phyloP scores from a whole-genome alignment of 2,797 vertebrate genomes.

The Tenualosa thibaudeaui region DNA sequence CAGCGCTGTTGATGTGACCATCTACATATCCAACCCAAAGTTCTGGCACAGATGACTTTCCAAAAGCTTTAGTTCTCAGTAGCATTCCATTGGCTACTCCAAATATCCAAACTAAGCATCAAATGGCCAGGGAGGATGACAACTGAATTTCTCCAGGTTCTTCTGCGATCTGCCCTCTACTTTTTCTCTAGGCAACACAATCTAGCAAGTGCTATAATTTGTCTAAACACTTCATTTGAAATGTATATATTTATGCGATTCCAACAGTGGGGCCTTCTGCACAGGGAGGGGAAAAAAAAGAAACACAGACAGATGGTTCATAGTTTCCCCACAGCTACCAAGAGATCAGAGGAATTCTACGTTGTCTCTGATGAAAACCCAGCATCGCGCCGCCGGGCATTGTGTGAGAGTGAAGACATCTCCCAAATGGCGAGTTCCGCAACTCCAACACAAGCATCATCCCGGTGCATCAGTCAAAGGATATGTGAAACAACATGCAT shows the following conservation, averaged over 20 bases:
- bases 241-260: slow-evolving; percentile 32
- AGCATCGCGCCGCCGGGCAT: slow-evolving; percentile 26
- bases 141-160: slow-evolving; percentile 6
- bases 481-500: slow-evolving; percentile 57
- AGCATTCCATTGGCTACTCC: neutral
- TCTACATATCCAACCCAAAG: neutral
- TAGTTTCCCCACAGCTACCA: slow-evolving; percentile 54
- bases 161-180: neutral
- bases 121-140: neutral
- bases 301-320: slow-evolving; percentile 44
- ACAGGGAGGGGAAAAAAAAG: neutral
- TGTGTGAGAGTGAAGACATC: slow-evolving; percentile 58
- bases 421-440: slow-evolving; percentile 57
- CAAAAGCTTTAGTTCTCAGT: neutral
- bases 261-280: slow-evolving; percentile 25
- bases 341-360: slow-evolving; percentile 31
- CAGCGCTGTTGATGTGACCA: neutral
- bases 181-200: slow-evolving; percentile 23
- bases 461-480: slow-evolving; percentile 60
- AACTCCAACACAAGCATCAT: slow-evolving; percentile 61
- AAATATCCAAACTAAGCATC: neutral
- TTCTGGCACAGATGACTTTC: neutral
- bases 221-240: slow-evolving; percentile 30
- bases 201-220: slow-evolving; percentile 1
- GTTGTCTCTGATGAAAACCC: slow-evolving; percentile 47